Conservation (phyloP, 2,113 vertebrate genomes). For the Coracopsis vasa region DNA sequence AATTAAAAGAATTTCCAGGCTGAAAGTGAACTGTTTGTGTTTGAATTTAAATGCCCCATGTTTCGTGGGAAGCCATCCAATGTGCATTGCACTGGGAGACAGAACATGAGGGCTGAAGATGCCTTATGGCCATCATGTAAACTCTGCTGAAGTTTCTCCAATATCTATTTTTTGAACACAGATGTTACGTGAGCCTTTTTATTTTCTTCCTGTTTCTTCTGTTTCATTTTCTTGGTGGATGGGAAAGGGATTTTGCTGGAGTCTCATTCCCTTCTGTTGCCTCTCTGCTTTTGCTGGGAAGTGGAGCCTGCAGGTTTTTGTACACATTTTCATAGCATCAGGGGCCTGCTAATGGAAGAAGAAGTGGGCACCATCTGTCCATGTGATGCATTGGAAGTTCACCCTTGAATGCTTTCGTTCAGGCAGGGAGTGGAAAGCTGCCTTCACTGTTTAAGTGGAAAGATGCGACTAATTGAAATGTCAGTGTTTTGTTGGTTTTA, state of each 20-base stretch:
- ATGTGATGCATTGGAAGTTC: not conserved
- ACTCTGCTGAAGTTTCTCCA: not conserved
- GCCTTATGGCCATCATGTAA: accelerated
- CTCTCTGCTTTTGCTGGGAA: not conserved
- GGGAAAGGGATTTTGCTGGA: not conserved
- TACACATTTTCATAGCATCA: not conserved
- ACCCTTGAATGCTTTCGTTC: not conserved
- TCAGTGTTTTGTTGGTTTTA: not conserved
- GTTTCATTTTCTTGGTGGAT: not conserved
- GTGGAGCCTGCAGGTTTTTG: not conserved
- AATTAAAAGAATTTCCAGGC: not conserved
- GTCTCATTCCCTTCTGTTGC: not conserved
- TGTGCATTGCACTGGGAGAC: not conserved
- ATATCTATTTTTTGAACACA: not conserved
- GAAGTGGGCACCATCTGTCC: not conserved
- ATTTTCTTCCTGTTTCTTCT: not conserved
- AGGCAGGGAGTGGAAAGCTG: not conserved
- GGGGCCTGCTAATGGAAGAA: not conserved
- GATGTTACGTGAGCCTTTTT: not conserved
- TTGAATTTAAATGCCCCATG: not conserved
- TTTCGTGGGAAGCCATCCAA: not conserved
- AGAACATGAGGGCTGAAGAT: not conserved
- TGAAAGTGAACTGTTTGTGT: not conserved
- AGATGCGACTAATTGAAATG: not conserved
- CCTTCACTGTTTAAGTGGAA: not conserved